phyloP scores from a whole-genome alignment of 2,797 vertebrate species.

The Trichosurus vulpecula region DNA sequence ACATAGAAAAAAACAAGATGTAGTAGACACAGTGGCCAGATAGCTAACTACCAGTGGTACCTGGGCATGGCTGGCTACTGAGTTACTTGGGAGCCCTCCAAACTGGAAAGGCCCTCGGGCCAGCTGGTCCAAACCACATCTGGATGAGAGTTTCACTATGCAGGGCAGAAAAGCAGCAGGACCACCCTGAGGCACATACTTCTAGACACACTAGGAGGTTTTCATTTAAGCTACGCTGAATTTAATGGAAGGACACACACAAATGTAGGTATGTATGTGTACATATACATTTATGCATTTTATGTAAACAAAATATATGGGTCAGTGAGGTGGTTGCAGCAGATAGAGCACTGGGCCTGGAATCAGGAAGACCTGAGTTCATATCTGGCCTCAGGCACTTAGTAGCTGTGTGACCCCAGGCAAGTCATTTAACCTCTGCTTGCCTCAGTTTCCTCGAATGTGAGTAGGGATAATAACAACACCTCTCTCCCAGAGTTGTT shows the following conservation, averaged over 20 bases:
- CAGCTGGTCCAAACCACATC: background rate
- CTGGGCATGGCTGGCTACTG: background rate
- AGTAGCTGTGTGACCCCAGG: background rate
- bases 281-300: background rate
- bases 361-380: background rate
- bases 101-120: background rate
- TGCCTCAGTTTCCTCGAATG: background rate
- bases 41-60: too few relatives aligned
- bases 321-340: background rate
- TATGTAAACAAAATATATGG: background rate
- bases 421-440: background rate
- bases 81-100: background rate
- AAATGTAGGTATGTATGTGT: accelerated
- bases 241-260: background rate
- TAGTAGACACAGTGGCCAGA: background rate
- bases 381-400: background rate
- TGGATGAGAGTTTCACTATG: background rate
- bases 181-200: background rate
- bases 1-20: background rate
- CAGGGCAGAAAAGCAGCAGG: background rate
- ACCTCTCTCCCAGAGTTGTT: background rate
- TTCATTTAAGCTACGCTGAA: background rate
- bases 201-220: background rate
- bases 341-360: background rate
- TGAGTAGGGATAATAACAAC: background rate